A percentile compares a stretch with the other conserved stretches of the same genome.
Evolutionary conservation across 2,797 vertebrate species (phyloP).

Genomic region (Acanthornis magna): DNA sequence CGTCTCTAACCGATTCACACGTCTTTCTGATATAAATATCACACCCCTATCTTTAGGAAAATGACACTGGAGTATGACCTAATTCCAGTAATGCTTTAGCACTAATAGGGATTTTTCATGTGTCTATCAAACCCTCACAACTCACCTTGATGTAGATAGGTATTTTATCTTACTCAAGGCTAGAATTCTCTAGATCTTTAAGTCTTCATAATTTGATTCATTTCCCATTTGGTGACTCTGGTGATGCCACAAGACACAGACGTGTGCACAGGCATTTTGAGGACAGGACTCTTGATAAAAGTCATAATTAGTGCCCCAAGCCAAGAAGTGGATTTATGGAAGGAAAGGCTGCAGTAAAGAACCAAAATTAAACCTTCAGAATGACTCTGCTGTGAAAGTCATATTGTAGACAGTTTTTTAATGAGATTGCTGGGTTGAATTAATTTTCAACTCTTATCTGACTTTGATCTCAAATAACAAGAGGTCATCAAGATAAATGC

Average conservation of each 20-base stretch:
- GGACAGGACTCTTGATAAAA: neutral
- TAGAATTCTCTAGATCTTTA: neutral
- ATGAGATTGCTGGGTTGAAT: neutral
- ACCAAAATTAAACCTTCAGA: neutral
- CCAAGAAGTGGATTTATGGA: neutral
- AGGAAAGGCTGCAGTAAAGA: neutral
- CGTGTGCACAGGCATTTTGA: neutral
- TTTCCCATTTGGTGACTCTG: neutral
- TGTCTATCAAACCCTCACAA: neutral
- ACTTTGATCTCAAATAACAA: conserved; percentile 32
- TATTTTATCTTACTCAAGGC: neutral
- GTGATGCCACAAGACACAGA: neutral
- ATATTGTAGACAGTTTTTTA: neutral
- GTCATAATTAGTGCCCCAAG: neutral
- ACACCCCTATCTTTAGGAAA: neutral
- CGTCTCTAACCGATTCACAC: neutral
- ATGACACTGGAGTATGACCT: neutral
- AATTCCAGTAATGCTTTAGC: neutral
- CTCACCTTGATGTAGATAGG: neutral
- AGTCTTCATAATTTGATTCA: neutral
- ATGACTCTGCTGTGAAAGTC: neutral
- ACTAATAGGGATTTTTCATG: neutral
- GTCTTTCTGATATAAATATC: neutral
- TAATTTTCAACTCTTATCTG: conserved; percentile 15
- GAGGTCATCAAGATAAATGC: conserved; percentile 21